A percentile compares a stretch with the other conserved stretches of the same genome.
These are phyloP conservation scores for Elephas maximus DNA, from an alignment of 2,113 vertebrate species.

Conservation along the genomic window DNA sequence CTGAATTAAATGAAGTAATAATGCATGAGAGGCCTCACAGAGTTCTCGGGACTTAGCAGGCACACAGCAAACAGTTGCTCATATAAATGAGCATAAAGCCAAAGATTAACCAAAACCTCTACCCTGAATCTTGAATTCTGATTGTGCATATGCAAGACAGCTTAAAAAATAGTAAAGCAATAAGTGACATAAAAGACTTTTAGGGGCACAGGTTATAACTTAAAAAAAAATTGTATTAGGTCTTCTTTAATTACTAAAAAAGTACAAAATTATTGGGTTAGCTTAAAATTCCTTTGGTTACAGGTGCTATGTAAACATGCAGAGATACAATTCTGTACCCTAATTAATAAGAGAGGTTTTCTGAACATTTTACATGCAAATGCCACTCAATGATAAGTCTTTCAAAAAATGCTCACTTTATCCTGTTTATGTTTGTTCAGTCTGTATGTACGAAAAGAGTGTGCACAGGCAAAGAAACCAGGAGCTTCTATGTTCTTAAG, in stretches of 20 bases:
- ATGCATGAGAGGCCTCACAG: background rate
- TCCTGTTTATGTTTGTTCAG: slow-evolving; percentile 13
- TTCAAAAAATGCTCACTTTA: slow-evolving; percentile 2
- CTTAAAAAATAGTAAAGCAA: background rate
- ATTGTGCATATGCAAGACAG: background rate
- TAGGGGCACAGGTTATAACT: background rate
- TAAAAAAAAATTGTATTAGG: background rate
- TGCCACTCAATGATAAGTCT: background rate
- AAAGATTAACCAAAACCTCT: slow-evolving; percentile 26
- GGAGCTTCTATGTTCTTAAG: slow-evolving; percentile 8
- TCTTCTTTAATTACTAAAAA: slow-evolving; percentile 19
- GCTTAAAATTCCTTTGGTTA: background rate
- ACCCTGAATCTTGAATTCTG: background rate
- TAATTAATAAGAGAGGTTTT: slow-evolving; percentile 22
- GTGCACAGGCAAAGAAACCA: background rate
- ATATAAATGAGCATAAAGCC: background rate
- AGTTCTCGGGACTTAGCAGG: background rate
- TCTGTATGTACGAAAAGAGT: background rate
- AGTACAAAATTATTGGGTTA: background rate
- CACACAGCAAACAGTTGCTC: background rate
- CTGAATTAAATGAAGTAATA: background rate
- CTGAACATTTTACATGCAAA: slow-evolving; percentile 18
- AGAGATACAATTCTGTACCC: slow-evolving; percentile 46
- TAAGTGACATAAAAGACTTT: background rate
- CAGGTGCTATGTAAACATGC: background rate